A percentile compares a stretch with the other conserved stretches of the same genome.
Evolutionary conservation across 2,888 invertebrate species (phyloP).

Genomic region (Acronicta leporina): DNA sequence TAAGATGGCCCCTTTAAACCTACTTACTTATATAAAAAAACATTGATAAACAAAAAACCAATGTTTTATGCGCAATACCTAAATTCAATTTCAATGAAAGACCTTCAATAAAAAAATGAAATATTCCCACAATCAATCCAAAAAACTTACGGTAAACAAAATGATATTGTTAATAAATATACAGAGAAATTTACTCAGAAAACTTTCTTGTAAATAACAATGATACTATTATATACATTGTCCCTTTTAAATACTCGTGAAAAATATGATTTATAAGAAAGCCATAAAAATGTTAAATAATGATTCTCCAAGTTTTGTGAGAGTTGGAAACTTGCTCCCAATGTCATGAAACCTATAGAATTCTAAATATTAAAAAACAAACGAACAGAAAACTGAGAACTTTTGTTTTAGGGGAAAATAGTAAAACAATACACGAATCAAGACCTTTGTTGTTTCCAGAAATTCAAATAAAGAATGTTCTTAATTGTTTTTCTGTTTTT

Average conservation of each 20-base stretch:
- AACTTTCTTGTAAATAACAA: background rate
- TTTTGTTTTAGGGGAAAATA: slow-evolving; percentile 14
- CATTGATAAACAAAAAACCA: too few species aligned
- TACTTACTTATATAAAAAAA: too few species aligned
- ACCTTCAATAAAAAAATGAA: background rate
- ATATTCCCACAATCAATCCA: background rate
- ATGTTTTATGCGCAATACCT: too few species aligned
- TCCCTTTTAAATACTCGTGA: slow-evolving; percentile 7
- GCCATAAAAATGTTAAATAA: slow-evolving; percentile 30
- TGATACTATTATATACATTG: slow-evolving; percentile 8
- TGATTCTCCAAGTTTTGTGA: slow-evolving; percentile 14
- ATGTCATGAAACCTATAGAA: slow-evolving; percentile 36
- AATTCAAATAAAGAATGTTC: slow-evolving; percentile 8
- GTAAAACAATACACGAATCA: slow-evolving; percentile 30
- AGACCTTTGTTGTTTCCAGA: slow-evolving; percentile 18
- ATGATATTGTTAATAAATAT: background rate
- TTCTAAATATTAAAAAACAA: slow-evolving; percentile 32
- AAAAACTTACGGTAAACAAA: background rate
- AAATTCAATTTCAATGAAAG: background rate
- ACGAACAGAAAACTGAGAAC: background rate
- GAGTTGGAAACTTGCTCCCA: slow-evolving; percentile 23
- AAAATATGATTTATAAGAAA: slow-evolving; percentile 30
- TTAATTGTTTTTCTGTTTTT: background rate
- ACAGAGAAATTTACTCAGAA: background rate
- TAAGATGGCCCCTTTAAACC: too few species aligned